phyloP scores from a whole-genome alignment of 2,113 vertebrate species.

The Gallinago media region DNA sequence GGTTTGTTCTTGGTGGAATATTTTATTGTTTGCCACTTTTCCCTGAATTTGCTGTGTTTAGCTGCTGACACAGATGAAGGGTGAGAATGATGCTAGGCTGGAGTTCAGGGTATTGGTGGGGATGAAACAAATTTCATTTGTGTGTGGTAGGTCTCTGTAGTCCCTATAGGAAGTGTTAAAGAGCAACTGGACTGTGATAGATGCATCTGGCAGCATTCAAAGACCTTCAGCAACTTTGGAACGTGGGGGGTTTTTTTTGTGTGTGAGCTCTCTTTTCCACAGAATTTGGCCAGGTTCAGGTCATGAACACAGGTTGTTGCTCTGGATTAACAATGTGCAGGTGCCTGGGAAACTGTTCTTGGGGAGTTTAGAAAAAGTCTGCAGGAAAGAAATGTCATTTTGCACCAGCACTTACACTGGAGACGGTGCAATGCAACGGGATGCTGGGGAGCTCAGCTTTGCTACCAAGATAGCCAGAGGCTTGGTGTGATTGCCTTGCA shows the following conservation, averaged over 20 bases:
- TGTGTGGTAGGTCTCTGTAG: background rate
- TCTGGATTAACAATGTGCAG: background rate
- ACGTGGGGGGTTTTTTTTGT: accelerated
- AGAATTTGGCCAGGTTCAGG: background rate
- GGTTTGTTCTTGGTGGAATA: background rate
- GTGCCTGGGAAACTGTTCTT: background rate
- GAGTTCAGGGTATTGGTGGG: background rate
- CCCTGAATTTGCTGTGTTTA: background rate
- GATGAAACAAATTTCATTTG: background rate
- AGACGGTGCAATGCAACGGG: accelerated
- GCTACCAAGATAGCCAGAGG: background rate
- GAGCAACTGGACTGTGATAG: background rate
- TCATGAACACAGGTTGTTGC: background rate
- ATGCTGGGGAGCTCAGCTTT: background rate
- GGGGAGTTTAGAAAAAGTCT: background rate
- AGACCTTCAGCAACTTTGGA: background rate
- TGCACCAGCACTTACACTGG: background rate
- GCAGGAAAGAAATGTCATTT: background rate
- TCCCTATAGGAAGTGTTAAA: background rate
- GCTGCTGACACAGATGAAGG: background rate
- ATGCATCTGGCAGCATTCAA: background rate
- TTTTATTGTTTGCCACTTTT: background rate
- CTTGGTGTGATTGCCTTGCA: background rate
- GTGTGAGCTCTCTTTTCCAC: background rate
- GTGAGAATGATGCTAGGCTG: background rate